A percentile compares a stretch with the other conserved stretches of the same genome.
phyloP scores from a whole-genome alignment of 2,113 vertebrate genomes.

The Podocnemis expansa region DNA sequence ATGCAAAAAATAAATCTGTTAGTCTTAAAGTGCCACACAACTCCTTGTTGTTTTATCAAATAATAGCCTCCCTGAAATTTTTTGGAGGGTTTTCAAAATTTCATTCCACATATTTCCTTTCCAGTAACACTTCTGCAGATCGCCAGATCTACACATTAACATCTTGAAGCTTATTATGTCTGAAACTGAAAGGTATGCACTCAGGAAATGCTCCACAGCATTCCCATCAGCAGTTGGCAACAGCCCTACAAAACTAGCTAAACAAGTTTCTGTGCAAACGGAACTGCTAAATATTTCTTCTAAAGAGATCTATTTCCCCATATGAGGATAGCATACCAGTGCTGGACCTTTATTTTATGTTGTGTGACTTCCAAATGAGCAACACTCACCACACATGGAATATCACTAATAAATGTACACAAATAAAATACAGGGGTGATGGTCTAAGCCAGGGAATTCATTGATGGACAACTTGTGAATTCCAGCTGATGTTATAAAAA shows the following conservation, averaged over 20 bases:
- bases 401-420: background rate
- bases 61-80: rapidly evolving
- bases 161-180: background rate
- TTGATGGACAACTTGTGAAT: background rate
- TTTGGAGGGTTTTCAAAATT: rapidly evolving
- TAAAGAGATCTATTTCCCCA: rapidly evolving
- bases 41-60: no score
- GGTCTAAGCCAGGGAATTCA: background rate
- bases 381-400: rapidly evolving
- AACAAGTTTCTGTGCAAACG: background rate
- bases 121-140: background rate
- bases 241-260: rapidly evolving
- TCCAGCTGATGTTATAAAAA: background rate
- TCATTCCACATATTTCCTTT: background rate
- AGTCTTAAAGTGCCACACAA: no score
- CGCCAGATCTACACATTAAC: background rate
- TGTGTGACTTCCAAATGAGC: rapidly evolving
- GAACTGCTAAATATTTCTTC: background rate
- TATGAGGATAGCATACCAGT: rapidly evolving
- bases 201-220: background rate
- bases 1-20: no score
- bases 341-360: background rate
- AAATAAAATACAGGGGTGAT: background rate
- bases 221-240: background rate
- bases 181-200: background rate